phyloP scores from a whole-genome alignment of 1,140 invertebrate species.

The Diorhabda carinulata region DNA sequence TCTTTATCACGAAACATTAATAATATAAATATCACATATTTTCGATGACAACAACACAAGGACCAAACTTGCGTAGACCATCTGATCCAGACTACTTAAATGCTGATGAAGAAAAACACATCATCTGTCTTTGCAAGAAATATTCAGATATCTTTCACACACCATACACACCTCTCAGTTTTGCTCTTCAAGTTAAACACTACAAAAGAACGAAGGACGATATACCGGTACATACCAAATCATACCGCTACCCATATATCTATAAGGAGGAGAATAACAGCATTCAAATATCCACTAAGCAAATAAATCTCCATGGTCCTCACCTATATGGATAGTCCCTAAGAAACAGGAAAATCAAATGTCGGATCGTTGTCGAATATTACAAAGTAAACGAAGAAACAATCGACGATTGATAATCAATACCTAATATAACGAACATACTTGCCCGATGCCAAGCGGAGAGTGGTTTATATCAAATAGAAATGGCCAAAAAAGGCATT shows the following conservation, averaged over 20 bases:
- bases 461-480: constrained; percentile 13
- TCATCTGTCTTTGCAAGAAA: constrained; percentile 9
- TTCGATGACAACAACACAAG: too few relatives aligned
- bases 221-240: constrained; percentile 24
- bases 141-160: constrained; percentile 16
- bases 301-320: constrained; percentile 34
- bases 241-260: constrained; percentile 31
- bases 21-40: too few relatives aligned
- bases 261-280: constrained; percentile 35
- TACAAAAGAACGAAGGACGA: constrained; percentile 21
- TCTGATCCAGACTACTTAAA: not conserved
- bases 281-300: constrained; percentile 28
- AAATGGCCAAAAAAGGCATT: constrained; percentile 25
- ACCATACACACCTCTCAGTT: not conserved
- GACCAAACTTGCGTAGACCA: too few relatives aligned
- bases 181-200: constrained; percentile 19
- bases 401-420: constrained; percentile 50
- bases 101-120: constrained; percentile 16
- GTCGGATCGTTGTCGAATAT: constrained; percentile 45
- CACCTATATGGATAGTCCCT: constrained; percentile 37
- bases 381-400: constrained; percentile 45
- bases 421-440: constrained; percentile 46
- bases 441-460: constrained; percentile 46
- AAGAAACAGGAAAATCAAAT: constrained; percentile 41
- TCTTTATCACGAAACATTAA: too few relatives aligned